Conservation (phyloP, 2,888 invertebrate genomes). For the Himalopsyche japonica region DNA sequence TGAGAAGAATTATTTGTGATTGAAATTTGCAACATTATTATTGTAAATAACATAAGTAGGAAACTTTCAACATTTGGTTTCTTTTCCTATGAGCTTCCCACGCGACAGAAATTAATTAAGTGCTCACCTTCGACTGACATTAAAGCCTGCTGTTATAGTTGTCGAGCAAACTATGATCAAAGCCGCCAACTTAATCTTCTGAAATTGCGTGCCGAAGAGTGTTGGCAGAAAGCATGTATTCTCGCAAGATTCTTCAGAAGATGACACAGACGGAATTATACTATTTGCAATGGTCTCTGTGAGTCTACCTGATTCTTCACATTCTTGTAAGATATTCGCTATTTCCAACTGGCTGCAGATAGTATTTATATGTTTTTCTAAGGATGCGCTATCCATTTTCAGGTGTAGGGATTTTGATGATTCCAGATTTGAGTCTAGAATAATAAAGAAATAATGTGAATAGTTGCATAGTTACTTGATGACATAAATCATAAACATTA, state of each 20-base stretch:
- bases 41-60: no score
- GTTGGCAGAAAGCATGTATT: conserved; percentile 62
- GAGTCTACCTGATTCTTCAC: conserved; percentile 61
- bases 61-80: no score
- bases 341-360: conserved; percentile 82
- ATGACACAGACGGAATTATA: conserved; percentile 48
- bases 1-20: no score
- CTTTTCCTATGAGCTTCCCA: no score
- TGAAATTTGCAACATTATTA: no score
- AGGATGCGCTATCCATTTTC: conserved; percentile 71
- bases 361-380: conserved; percentile 77
- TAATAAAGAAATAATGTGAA: conserved; percentile 9
- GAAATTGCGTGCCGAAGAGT: conserved; percentile 69
- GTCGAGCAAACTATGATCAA: conserved; percentile 69
- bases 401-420: conserved; percentile 63
- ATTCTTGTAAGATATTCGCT: conserved; percentile 69
- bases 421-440: conserved; percentile 49
- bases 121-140: conserved; percentile 68
- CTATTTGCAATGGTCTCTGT: conserved; percentile 51
- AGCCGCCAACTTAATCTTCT: conserved; percentile 71
- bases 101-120: background rate
- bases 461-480: background rate
- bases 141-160: conserved; percentile 72
- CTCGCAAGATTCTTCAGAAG: conserved; percentile 43
- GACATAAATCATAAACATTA: no score